Conservation (phyloP, 2,797 vertebrate genomes). For the Diglossa cyanea region DNA sequence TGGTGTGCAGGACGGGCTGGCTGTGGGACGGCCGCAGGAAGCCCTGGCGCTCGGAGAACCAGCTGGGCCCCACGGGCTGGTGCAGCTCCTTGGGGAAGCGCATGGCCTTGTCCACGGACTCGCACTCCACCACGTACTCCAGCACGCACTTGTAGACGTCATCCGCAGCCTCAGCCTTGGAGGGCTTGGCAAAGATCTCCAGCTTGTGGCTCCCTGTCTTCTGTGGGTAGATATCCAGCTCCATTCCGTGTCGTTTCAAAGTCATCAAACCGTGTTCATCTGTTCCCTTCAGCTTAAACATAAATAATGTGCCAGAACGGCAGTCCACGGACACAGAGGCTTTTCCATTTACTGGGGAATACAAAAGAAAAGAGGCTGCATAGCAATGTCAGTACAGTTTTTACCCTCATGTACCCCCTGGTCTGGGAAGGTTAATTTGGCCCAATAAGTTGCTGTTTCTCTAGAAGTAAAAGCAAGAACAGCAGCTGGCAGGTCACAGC, state of each 20-base stretch:
- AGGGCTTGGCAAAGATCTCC: slow-evolving; percentile 75
- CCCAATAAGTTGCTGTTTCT: neutral
- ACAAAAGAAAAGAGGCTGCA: neutral
- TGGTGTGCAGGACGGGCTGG: slow-evolving; percentile 73
- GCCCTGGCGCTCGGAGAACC: slow-evolving; percentile 79
- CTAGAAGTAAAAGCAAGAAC: neutral
- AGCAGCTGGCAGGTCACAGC: neutral
- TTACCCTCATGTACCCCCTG: neutral
- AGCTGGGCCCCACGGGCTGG: slow-evolving; percentile 81
- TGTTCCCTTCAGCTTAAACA: slow-evolving; percentile 71
- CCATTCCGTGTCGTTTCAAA: slow-evolving; percentile 72
- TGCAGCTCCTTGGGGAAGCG: slow-evolving; percentile 70
- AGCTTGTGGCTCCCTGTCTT: slow-evolving; percentile 73
- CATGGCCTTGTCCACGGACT: slow-evolving; percentile 61
- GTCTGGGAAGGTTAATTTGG: neutral
- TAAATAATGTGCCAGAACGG: slow-evolving; percentile 62
- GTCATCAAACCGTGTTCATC: slow-evolving; percentile 75
- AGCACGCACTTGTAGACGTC: slow-evolving; percentile 60
- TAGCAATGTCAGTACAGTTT: neutral
- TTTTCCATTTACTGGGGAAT: slow-evolving; percentile 74
- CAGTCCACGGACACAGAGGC: slow-evolving; percentile 74
- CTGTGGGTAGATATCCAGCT: slow-evolving; percentile 78
- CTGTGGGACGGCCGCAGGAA: slow-evolving; percentile 70
- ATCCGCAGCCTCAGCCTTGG: neutral
- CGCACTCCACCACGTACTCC: slow-evolving; percentile 75